Percentiles rank a stretch among this genome's conserved stretches.
Evolutionary conservation across 2,797 vertebrate genomes (phyloP).

Genomic region (Anniella stebbinsi): DNA sequence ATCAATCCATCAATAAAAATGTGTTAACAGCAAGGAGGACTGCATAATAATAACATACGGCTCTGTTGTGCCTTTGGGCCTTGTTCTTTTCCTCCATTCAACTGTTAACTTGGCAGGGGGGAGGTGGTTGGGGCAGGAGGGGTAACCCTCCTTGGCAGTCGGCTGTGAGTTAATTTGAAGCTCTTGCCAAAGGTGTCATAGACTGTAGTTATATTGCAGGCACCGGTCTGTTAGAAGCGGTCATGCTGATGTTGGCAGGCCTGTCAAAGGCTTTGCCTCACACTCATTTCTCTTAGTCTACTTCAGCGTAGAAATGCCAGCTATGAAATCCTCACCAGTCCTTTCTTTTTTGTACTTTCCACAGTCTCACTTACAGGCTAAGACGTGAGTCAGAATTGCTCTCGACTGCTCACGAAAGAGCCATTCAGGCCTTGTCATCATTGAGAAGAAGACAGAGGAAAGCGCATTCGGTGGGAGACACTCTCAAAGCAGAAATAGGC

Average conservation of each 20-base stretch:
- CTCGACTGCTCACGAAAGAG: conserved; percentile 64
- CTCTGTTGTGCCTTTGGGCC: conserved; percentile 31
- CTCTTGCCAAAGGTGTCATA: conserved; percentile 42
- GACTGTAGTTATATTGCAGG: conserved; percentile 42
- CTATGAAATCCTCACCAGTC: conserved; percentile 74
- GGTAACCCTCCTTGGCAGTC: conserved; percentile 49
- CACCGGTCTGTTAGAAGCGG: conserved; percentile 56
- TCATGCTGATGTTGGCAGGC: conserved; percentile 77
- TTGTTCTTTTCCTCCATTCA: conserved; percentile 42
- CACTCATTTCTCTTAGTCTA: conserved; percentile 80
- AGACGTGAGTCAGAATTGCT: conserved; percentile 48
- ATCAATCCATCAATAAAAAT: too few species aligned
- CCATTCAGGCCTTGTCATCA: conserved; percentile 60
- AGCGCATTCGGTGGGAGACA: background rate
- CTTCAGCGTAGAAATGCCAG: conserved; percentile 77
- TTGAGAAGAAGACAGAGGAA: conserved; percentile 44
- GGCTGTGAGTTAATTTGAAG: conserved; percentile 59
- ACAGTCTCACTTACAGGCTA: background rate
- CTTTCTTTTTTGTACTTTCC: background rate
- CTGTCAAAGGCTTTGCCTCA: conserved; percentile 75
- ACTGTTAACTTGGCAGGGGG: conserved; percentile 38
- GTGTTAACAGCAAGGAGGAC: too few species aligned
- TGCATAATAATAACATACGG: conserved; percentile 16
- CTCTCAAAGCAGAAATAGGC: background rate
- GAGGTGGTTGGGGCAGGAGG: background rate